Evolutionary conservation across 2,888 invertebrate genomes (phyloP), one percentile per base, ranked within the genome.

Genomic region (Drosophila stalkeri): DNA sequence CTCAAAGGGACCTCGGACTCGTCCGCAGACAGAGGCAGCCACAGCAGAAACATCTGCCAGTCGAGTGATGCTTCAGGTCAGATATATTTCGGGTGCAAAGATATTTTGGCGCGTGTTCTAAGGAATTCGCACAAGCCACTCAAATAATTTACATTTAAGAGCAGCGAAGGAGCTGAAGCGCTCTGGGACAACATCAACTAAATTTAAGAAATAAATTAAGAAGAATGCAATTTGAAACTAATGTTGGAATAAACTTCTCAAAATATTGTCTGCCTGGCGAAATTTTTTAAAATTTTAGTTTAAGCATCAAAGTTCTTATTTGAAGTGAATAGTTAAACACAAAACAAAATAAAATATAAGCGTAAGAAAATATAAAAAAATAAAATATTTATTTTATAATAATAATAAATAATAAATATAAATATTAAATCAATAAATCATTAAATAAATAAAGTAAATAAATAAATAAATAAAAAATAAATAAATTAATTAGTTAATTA

Each of bases 71-170:
- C 61, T 49, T 20, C 59, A 11, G 27, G 56, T 27, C 61, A 33
- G 78, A 73, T 73, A 63, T 27, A 23, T 27, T 27, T 14, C 55
- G 18, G 31, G 35, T 20, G 47, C 33, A 72, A 39, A 72, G 56
- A 27, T 57, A 56, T 46, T 41, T 67, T 73, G 75, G 81, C 79
- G 62, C 79, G 79, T 77, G 79, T 69, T 64, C 54, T 35, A 35
- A 57, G 44, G 72, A 72, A 72, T 72, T 46, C 59, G 20, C 33
- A n/a, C 20, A 14, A 35, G 33, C 23, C 49, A 20, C 31, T 54
- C 20, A 41, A 37, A 44, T 37, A 55, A 61, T 33, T 63, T 47
- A 44, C 43, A 63, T 27, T 44, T 35, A 35, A 44, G 43, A 16
- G 16, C 23, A 23, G 18, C 46, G 2, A 9, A 43, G 43, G 43